Conservation (phyloP, 2,113 vertebrate genomes). For the Coptodon rendalli region DNA sequence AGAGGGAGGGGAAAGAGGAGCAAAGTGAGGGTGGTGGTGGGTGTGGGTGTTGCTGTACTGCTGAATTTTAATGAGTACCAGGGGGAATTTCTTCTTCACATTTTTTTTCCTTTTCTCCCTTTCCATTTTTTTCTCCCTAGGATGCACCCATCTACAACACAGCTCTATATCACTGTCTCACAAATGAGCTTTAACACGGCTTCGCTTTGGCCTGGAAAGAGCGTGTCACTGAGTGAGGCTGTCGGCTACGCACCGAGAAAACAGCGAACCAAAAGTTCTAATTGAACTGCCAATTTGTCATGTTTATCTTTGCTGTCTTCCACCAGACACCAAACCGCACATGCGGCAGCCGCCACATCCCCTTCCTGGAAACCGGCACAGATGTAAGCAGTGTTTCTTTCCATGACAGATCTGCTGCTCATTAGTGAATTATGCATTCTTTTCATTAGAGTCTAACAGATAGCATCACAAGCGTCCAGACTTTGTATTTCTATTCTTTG, state of each 20-base stretch:
- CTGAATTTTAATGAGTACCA: constrained; percentile 78
- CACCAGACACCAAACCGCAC: constrained; percentile 31
- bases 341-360: constrained; percentile 34
- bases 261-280: constrained; percentile 50
- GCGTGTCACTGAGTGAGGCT: constrained; percentile 37
- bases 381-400: constrained; percentile 52
- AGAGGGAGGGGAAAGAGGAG: constrained; percentile 8
- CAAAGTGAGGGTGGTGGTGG: not conserved
- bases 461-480: constrained; percentile 66
- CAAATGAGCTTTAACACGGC: constrained; percentile 62
- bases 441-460: constrained; percentile 80
- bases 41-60: constrained; percentile 28
- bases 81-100: constrained; percentile 68
- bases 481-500: constrained; percentile 45
- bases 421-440: constrained; percentile 89
- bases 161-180: constrained; percentile 65
- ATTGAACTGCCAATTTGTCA: constrained; percentile 78
- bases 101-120: constrained; percentile 7
- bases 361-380: constrained; percentile 52
- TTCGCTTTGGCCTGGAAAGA: constrained; percentile 23
- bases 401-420: constrained; percentile 78
- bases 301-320: constrained; percentile 72
- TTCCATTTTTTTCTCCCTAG: constrained; percentile 23
- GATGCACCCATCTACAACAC: constrained; percentile 34
- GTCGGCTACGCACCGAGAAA: not conserved